Conservation (phyloP, 2,888 invertebrate genomes). For the Nesidiocoris tenuis region DNA sequence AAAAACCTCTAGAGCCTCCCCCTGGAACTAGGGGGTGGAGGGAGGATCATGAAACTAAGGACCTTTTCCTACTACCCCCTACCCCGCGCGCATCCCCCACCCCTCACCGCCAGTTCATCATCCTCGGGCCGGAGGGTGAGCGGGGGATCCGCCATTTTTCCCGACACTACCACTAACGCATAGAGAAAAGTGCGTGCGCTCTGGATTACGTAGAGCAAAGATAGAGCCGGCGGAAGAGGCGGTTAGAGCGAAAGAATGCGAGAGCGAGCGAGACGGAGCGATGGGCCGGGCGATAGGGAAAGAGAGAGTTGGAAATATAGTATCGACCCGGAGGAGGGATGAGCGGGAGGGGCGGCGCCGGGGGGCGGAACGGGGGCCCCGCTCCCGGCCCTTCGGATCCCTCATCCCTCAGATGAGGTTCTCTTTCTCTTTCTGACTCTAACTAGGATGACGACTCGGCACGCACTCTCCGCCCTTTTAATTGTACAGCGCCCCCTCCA, state of each 20-base stretch:
- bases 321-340: slow-evolving; percentile 43
- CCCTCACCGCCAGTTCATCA: slow-evolving; percentile 8
- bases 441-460: slow-evolving; percentile 18
- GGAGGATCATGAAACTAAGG: background rate
- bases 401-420: background rate
- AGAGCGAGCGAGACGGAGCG: background rate
- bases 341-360: background rate
- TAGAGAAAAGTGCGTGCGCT: slow-evolving; percentile 47
- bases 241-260: background rate
- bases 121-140: background rate
- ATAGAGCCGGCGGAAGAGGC: background rate
- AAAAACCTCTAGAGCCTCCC: slow-evolving; percentile 43
- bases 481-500: too few species aligned
- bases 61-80: slow-evolving; percentile 30
- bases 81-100: slow-evolving; percentile 5
- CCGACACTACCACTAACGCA: slow-evolving; percentile 48
- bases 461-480: slow-evolving; percentile 44
- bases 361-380: slow-evolving; percentile 10
- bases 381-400: slow-evolving; percentile 25
- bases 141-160: slow-evolving; percentile 46
- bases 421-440: slow-evolving; percentile 19
- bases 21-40: background rate
- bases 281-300: too few species aligned
- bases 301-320: slow-evolving; percentile 47
- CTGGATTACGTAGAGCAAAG: slow-evolving; percentile 38